These are phyloP conservation scores for Criorhina ranunculi DNA, from an alignment of 2,888 invertebrate genomes.

Conservation along the genomic window DNA sequence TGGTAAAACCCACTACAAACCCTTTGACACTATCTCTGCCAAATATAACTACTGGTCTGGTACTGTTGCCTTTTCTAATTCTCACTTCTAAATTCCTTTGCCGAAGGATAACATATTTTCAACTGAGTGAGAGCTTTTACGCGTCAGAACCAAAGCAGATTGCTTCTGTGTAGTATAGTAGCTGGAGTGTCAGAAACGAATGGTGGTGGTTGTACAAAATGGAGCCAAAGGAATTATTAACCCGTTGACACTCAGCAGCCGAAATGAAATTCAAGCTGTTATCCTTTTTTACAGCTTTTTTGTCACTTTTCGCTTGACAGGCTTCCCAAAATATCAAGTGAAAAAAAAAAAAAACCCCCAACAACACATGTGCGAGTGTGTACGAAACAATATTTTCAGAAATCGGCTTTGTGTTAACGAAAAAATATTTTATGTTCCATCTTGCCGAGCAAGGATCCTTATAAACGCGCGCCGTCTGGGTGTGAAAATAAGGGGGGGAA, in stretches of 20 bases:
- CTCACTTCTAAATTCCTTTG: constrained; percentile 47
- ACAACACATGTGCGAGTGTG: constrained; percentile 72
- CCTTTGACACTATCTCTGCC: constrained; percentile 11
- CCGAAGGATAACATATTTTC: constrained; percentile 72
- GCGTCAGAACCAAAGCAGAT: constrained; percentile 73
- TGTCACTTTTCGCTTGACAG: constrained; percentile 57
- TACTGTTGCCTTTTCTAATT: constrained; percentile 45
- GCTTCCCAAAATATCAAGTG: constrained; percentile 33
- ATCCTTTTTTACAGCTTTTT: constrained; percentile 75
- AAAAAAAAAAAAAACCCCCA: constrained; percentile 46
- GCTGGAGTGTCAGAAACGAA: constrained; percentile 31
- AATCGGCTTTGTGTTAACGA: constrained; percentile 82
- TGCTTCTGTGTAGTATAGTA: constrained; percentile 31
- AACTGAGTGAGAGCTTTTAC: constrained; percentile 70
- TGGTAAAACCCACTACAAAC: constrained; percentile 1
- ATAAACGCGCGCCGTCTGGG: constrained; percentile 21
- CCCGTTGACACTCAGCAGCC: constrained; percentile 76
- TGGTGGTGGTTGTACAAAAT: constrained; percentile 47
- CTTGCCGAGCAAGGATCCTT: constrained; percentile 58
- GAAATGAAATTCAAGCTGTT: constrained; percentile 74
- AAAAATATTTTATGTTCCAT: constrained; percentile 53
- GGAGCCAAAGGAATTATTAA: constrained; percentile 73
- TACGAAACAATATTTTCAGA: constrained; percentile 83
- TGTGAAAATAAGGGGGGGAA: constrained; percentile 58
- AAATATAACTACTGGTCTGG: constrained; percentile 18